Base-by-base conservation (phyloP, 2,888 invertebrate species). In the Callyntrura guangdongensis region DNA sequence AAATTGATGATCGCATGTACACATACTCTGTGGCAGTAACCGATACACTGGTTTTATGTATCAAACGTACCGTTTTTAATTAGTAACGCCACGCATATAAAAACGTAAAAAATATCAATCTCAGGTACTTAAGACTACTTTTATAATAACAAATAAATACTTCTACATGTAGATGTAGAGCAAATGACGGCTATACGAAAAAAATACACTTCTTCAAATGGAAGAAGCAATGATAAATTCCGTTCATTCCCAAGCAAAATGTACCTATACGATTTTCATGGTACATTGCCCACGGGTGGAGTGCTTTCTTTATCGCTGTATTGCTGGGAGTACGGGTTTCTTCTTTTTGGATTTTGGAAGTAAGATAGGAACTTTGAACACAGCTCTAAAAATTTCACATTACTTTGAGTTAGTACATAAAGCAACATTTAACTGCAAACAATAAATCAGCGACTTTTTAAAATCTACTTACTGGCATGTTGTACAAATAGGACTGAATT, bases 401-500 rank as follows among this genome's bases (percentile, higher is more conserved):
- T 11, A 27, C 12, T n/a, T 36, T 25, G 12, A 25, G 27, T 25
- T 25, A 67, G 74, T 17, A 64, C 22, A 11, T 11, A 17, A 64
- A 64, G 5, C 5, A n/a, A 22, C 6, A 11, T 61, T 17, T 64
- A 1, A 67, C 3, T 67, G 4, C 12, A 36, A 36, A 36, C 36
- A 36, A 36, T 36, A 2, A 36, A 53, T n/a, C 53, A 53, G 49
- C 20, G 45, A 81, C 14, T 27, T 47, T 69, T 47, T 9, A 69
- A 59, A 85, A 20, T 17, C 1, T 0, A 97, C 98, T 97, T 95
- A 98, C 98, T 99, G 98, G 95, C 99, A 99, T 59, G 99, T 99
- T 27, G 99, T 98, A 95, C 99, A 99, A 94, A 99, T 98, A 0
- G 99, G 99, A 95, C 98, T 99, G 95, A 98, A 99, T 95, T 98